These are phyloP conservation scores for Micromys minutus DNA, from an alignment of 2,113 vertebrate species.

Conservation along the genomic window DNA sequence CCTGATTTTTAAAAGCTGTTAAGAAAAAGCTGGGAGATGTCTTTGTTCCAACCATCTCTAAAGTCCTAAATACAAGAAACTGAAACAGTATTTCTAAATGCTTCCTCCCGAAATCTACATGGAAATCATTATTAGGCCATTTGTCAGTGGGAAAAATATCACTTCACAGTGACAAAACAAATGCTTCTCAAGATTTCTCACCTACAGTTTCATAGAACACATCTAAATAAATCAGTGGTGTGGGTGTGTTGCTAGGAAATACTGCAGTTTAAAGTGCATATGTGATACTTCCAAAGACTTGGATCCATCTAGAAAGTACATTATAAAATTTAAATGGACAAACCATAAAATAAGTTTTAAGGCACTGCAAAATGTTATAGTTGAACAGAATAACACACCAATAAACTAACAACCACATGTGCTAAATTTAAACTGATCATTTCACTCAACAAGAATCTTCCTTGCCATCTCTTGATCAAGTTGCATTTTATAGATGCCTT, in stretches of 20 bases:
- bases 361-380: background rate
- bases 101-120: constrained; percentile 34
- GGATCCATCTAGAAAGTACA: constrained; percentile 45
- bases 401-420: background rate
- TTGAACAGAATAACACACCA: background rate
- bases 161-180: background rate
- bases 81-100: constrained; percentile 20
- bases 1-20: background rate
- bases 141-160: constrained; percentile 41
- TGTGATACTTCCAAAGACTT: constrained; percentile 61
- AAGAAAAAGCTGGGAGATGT: background rate
- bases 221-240: constrained; percentile 54
- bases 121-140: constrained; percentile 33
- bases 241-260: constrained; percentile 68
- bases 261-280: background rate
- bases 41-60: background rate
- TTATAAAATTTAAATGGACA: constrained; percentile 49
- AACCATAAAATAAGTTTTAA: background rate
- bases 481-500: background rate
- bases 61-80: background rate
- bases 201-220: constrained; percentile 51
- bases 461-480: background rate
- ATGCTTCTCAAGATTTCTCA: constrained; percentile 6
- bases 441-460: background rate
- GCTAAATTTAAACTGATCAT: background rate